These are phyloP conservation scores for Cosmia pyralina DNA, from an alignment of 2,888 invertebrate genomes.

Conservation along the genomic window DNA sequence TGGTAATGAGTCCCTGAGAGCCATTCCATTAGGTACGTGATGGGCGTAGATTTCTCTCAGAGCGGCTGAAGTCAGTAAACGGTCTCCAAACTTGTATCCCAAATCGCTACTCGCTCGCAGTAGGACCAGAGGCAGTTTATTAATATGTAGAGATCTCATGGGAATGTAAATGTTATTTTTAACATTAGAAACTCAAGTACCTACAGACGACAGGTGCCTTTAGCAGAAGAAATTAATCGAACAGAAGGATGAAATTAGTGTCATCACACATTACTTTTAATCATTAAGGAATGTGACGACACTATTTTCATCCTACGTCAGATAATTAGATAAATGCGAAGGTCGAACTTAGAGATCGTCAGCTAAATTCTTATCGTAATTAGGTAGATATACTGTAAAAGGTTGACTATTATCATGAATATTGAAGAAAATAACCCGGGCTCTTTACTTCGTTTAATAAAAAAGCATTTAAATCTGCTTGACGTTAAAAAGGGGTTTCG, in stretches of 20 bases:
- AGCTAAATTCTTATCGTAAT: neutral
- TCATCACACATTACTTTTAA: too few species aligned
- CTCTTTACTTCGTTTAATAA: neutral
- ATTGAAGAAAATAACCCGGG: neutral
- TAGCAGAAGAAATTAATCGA: neutral
- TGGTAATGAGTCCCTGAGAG: neutral
- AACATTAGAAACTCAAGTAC: slow-evolving; percentile 38
- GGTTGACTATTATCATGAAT: too few species aligned
- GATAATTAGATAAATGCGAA: neutral
- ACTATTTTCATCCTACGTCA: neutral
- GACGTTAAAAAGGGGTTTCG: neutral
- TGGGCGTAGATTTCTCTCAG: neutral
- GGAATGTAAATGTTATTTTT: slow-evolving; percentile 47
- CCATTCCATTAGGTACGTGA: too few species aligned
- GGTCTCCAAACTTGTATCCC: neutral
- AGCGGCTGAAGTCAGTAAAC: too few species aligned
- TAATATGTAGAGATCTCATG: slow-evolving; percentile 46
- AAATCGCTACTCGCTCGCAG: slow-evolving; percentile 17
- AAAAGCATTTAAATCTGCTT: too few species aligned
- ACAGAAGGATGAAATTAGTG: neutral
- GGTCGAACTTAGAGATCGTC: slow-evolving; percentile 1
- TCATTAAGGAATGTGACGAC: slow-evolving; percentile 6
- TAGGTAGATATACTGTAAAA: too few species aligned
- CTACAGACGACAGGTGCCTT: slow-evolving; percentile 14
- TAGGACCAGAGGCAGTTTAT: slow-evolving; percentile 1